Conservation (phyloP, 2,888 invertebrate genomes). For the Amblyjoppa fuscipennis region DNA sequence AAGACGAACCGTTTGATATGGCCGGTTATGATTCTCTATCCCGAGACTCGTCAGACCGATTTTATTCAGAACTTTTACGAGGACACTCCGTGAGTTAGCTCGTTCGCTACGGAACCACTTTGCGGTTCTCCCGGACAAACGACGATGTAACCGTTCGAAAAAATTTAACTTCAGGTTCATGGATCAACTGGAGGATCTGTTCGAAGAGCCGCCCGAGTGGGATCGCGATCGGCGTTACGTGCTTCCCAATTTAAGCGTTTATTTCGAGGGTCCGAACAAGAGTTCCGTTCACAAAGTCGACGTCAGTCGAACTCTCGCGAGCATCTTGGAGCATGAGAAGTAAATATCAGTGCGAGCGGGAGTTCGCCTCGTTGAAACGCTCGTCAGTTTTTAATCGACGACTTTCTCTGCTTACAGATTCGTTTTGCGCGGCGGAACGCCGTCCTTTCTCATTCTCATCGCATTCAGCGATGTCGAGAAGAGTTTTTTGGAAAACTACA, state of each 20-base stretch:
- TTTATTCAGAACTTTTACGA: conserved; percentile 94
- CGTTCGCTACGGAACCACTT: conserved; percentile 3
- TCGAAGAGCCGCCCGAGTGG: conserved; percentile 90
- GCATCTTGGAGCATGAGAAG: conserved; percentile 88
- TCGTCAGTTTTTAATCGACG: not conserved
- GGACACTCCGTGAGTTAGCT: conserved; percentile 87
- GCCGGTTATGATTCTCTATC: conserved; percentile 96
- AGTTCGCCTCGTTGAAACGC: not conserved
- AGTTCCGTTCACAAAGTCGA: conserved; percentile 88
- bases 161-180: conserved; percentile 85
- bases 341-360: conserved; percentile 76
- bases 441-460: conserved; percentile 88
- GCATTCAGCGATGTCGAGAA: conserved; percentile 87
- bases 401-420: conserved; percentile 84
- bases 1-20: conserved; percentile 89
- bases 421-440: conserved; percentile 89
- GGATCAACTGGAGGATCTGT: conserved; percentile 89
- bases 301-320: conserved; percentile 86
- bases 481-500: conserved; percentile 87
- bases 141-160: conserved; percentile 13
- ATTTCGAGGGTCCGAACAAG: conserved; percentile 90
- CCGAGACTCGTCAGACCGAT: conserved; percentile 95
- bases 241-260: conserved; percentile 88
- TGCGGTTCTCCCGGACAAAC: not conserved
- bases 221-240: conserved; percentile 90